These are phyloP conservation scores for Arremon aurantiirostris DNA, from an alignment of 2,797 vertebrate genomes.

Conservation along the genomic window DNA sequence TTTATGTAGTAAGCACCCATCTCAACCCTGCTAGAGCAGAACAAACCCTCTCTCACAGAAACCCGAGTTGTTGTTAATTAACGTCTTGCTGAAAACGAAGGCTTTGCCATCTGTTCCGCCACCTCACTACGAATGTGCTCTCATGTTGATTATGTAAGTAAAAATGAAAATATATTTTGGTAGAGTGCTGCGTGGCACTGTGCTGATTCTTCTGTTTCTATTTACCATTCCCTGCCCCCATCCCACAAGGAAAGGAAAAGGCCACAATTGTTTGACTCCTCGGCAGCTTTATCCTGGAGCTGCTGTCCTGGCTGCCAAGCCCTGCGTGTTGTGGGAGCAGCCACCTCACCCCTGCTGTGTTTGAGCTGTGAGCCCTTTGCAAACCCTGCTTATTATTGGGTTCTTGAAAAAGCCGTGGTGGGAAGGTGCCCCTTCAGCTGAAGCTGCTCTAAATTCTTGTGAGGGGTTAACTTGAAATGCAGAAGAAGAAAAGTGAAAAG, in stretches of 20 bases:
- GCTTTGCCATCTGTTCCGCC: slow-evolving; percentile 65
- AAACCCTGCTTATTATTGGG: background rate
- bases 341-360: background rate
- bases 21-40: background rate
- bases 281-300: background rate
- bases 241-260: background rate
- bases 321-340: background rate
- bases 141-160: slow-evolving; percentile 61
- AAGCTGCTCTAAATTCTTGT: background rate
- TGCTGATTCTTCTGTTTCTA: slow-evolving; percentile 5
- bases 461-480: background rate
- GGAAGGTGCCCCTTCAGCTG: background rate
- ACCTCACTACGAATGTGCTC: slow-evolving; percentile 50
- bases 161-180: slow-evolving; percentile 65
- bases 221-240: background rate
- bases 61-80: slow-evolving; percentile 45
- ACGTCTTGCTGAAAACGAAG: slow-evolving; percentile 35
- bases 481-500: background rate
- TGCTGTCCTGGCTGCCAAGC: background rate
- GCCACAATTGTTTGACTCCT: background rate
- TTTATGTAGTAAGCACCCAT: background rate
- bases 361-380: background rate
- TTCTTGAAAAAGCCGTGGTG: background rate
- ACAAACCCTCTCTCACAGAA: background rate
- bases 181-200: slow-evolving; percentile 47